Base-by-base conservation (phyloP, 1,140 invertebrate species). In the Scaptomyza hsui region DNA sequence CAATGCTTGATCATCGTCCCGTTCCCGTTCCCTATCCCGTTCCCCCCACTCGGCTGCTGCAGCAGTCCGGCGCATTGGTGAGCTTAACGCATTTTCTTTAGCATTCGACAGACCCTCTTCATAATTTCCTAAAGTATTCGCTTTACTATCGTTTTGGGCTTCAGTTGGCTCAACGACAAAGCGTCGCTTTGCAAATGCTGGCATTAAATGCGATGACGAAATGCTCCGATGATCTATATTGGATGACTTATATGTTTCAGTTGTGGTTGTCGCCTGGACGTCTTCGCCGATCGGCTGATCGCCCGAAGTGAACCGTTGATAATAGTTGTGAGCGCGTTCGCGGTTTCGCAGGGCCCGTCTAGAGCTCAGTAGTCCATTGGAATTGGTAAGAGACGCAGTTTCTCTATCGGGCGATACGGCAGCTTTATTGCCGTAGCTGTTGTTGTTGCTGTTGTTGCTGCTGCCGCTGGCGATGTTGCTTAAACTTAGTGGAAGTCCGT, bases 161-260 rank as follows among this genome's bases (percentile, higher is more conserved):
- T 78, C 74, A 67, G n/a, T 69, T 21, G 52, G 21, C 12, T 72
- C 71, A n/a, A 19, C 42, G 1, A 65, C 63, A 13, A 83, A 75
- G 3, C 88, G 80, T 6, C 76, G 71, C 37, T 91, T 91, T 0
- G 72, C 85, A 82, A 91, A 91, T 7, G 89, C 89, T 19, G 90
- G 90, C 90, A 91, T 90, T 62, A 91, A 79, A 75, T 91, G 86
- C 1, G 90, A 77, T n/a, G 89, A 90, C 4, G 90, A 91, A 59
- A 91, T 91, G 63, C 88, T 91, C 0, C 90, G 78, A 61, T 91
- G 90, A 74, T 91, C 90, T 10, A 91, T 69, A 18, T 63, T 69
- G 0, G 72, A 26, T 9, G 74, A 51, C 12, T 88, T 85, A 39
- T 61, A 77, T 6, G 65, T 72, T 3, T 19, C 51, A 5, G 21